Evolutionary conservation across 37 sponge, comb jelly and placozoan species (phyloP), one percentile per base, ranked within the genome.

Genomic region (Chondrilla cf. caribensis): DNA sequence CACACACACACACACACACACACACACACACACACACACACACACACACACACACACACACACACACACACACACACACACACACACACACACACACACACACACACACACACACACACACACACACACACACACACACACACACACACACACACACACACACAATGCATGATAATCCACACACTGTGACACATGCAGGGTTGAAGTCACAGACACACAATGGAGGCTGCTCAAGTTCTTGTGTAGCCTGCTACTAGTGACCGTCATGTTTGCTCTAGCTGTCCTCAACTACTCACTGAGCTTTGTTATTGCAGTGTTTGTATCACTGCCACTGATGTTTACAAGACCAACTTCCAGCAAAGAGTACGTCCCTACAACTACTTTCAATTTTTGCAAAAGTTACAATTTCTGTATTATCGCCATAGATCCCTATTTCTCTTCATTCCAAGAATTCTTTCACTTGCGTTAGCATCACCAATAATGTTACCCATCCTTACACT

Each of bases 181-280:
- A n/a, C 26, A 25, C 22, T 65, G 14, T 8, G 14, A 15, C 28
- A 65, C 9, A 25, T 65, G 67, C 28, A 70, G 72, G 5, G 40
- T 70, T 35, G 22, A 22, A 8, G 72, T 70, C 21, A 38, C 81
- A 80, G 40, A 37, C 7, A 22, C 38, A 22, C 60, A 36, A 7
- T 89, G 89, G 89, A 64, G 81, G n/a, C 75, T 89, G 85, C 62
- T 72, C 66, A 89, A 89, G 60, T 81, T 54, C 43, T 77, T 81
- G 17, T 47, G 44, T 3, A 55, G 66, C 17, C 64, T 89, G 21
- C 51, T 84, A 22, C 33, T 71, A 37, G 29, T 84, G 39, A 58
- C 84, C 15, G 38, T 59, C 15, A 62, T 89, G 14, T 24, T 89
- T 38, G 82, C 81, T 15, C n/a, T 84, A 67, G 65, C 81, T 14